Conservation (phyloP, 1,140 invertebrate genomes). For the Aphidius ervi region DNA sequence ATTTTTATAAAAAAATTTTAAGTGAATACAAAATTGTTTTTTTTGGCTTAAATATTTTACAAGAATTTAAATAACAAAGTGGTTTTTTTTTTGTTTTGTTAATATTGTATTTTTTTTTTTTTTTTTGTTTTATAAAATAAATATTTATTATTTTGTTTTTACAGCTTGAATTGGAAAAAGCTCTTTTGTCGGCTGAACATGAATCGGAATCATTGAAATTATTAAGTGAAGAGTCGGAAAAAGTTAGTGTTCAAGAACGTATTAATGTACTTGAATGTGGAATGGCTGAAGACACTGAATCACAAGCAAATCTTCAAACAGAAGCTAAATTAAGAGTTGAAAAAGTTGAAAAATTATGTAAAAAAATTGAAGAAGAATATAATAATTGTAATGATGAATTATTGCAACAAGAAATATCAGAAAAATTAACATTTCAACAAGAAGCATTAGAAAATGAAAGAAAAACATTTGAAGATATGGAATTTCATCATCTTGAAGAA, state of each 20-base stretch:
- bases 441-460: slow-evolving; percentile 68
- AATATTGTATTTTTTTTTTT: not conserved
- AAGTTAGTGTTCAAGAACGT: slow-evolving; percentile 62
- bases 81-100: not conserved
- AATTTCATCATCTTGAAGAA: slow-evolving; percentile 90
- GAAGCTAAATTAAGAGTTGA: slow-evolving; percentile 51
- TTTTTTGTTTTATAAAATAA: not conserved
- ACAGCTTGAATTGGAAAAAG: slow-evolving; percentile 80
- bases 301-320: slow-evolving; percentile 48
- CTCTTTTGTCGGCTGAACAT: slow-evolving; percentile 75
- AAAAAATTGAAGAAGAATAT: slow-evolving; percentile 41
- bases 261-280: slow-evolving; percentile 55
- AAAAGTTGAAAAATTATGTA: slow-evolving; percentile 51
- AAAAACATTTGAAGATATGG: slow-evolving; percentile 85
- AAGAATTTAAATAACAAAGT: slow-evolving; percentile 13
- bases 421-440: slow-evolving; percentile 51
- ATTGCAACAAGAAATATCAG: slow-evolving; percentile 34
- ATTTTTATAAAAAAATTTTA: no score
- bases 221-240: slow-evolving; percentile 64
- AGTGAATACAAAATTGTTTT: not conserved
- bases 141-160: slow-evolving; percentile 31
- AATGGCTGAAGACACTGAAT: slow-evolving; percentile 49
- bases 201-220: slow-evolving; percentile 72
- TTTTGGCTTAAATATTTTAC: slow-evolving; percentile 7
- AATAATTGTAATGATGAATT: slow-evolving; percentile 32